Evolutionary conservation across 1,140 invertebrate genomes (phyloP).

Genomic region (Steinernema khuongi): DNA sequence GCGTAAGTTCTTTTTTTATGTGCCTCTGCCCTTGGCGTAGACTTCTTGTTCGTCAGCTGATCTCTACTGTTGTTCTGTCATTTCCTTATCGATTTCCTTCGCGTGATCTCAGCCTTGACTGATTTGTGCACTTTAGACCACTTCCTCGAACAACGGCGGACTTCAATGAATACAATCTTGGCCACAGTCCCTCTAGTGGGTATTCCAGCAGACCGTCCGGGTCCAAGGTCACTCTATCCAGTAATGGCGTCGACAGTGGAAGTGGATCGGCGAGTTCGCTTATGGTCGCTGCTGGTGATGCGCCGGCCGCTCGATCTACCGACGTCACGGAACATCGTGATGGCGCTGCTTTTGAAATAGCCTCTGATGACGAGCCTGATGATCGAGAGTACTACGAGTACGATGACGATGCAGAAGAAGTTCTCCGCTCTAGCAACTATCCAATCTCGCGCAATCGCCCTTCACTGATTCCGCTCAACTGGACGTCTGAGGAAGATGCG

Average conservation of each 20-base stretch:
- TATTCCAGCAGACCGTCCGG: background rate
- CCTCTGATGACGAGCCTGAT: background rate
- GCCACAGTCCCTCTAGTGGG: background rate
- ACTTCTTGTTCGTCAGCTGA: no score
- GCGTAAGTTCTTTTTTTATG: background rate
- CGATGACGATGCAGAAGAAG: background rate
- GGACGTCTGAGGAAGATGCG: background rate
- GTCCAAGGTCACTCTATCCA: background rate
- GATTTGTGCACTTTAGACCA: background rate
- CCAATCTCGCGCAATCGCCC: background rate
- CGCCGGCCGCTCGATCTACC: background rate
- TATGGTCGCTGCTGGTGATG: background rate
- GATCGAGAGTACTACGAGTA: background rate
- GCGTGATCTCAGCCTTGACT: no score
- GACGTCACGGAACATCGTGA: background rate
- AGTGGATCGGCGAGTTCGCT: background rate
- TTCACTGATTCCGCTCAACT: background rate
- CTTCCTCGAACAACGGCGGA: background rate
- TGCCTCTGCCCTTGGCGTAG: background rate
- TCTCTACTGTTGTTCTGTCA: no score
- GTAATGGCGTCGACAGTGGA: background rate
- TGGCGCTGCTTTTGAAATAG: background rate
- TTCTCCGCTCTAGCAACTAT: no score
- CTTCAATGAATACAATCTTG: background rate
- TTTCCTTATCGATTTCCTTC: no score